Base-by-base conservation (phyloP, 2,797 vertebrate genomes). In the Oryzias dopingdopingensis region DNA sequence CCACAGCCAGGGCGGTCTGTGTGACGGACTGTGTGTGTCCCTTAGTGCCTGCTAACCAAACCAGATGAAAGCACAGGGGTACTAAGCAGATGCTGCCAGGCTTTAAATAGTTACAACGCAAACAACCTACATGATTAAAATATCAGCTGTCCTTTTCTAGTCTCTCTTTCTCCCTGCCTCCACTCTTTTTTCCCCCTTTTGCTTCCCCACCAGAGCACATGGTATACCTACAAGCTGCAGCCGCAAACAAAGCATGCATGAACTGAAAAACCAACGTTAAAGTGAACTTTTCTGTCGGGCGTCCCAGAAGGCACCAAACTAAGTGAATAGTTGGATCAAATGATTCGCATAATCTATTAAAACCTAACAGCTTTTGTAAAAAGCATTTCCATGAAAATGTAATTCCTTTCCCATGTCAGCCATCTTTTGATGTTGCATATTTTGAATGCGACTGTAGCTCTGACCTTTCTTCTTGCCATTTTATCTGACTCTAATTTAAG, bases 41-140 rank as follows among this genome's bases (percentile, higher is more conserved):
- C 70, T 75, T n/a, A 59, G 77, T 81, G 76, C 76, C 54, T 59
- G 60, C 55, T 59, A 82, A 67, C 67, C 71, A 72, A 75, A 79
- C 70, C 79, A 79, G 73, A 86, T 78, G 76, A 86, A 85, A 85
- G 85, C 84, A 83, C 81, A 69, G 55, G 72, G 77, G 80, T 81
- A 64, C 70, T 60, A 79, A 86, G 70, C 85, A 88, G 84, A 84
- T 88, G 86, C 83, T 88, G 81, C 69, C 20, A 64, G 74, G 72
- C 80, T 90, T 88, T 88, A 90, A 88, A 88, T 88, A 90, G 79
- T 79, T 78, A 82, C 79, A 84, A 73, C 81, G 82, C 74, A 83
- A 84, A 80, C 83, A 80, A 67, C 73, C 72, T 59, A 76, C 81
- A 88, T 85, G 77, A 88, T 85, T 87, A 84, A 84, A 86, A 85